phyloP scores from a whole-genome alignment of 2,113 vertebrate genomes.

The Galeopterus variegatus region DNA sequence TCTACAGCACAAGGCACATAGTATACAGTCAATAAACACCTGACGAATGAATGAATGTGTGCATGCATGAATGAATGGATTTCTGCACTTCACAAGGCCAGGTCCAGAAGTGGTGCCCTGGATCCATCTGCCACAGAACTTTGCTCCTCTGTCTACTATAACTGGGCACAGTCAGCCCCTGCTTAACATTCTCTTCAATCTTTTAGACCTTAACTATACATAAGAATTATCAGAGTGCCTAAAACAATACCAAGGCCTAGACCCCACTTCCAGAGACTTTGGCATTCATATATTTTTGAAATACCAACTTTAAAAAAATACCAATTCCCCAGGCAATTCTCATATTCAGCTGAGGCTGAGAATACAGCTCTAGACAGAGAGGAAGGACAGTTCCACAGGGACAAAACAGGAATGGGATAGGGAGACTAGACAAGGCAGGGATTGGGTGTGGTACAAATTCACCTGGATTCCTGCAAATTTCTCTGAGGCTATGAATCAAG shows the following conservation, averaged over 20 bases:
- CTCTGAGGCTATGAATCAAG: background rate
- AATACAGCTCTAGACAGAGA: background rate
- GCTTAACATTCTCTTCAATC: background rate
- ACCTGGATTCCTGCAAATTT: background rate
- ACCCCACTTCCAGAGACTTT: background rate
- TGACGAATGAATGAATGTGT: background rate
- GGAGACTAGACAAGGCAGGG: background rate
- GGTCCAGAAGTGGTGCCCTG: background rate
- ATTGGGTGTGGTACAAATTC: background rate
- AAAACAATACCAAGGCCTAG: background rate
- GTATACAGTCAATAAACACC: background rate
- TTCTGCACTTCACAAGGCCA: background rate
- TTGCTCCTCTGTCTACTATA: background rate
- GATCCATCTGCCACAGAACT: background rate
- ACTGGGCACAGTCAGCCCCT: background rate
- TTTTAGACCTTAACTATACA: background rate
- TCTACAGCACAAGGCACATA: background rate
- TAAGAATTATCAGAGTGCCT: background rate
- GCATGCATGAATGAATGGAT: background rate
- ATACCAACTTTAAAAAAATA: background rate
- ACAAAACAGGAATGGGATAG: background rate
- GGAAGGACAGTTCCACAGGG: background rate
- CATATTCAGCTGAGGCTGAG: background rate
- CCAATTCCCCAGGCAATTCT: background rate
- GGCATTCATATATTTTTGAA: background rate